Conservation (phyloP, 2,797 vertebrate species). For the Leontopithecus rosalia region DNA sequence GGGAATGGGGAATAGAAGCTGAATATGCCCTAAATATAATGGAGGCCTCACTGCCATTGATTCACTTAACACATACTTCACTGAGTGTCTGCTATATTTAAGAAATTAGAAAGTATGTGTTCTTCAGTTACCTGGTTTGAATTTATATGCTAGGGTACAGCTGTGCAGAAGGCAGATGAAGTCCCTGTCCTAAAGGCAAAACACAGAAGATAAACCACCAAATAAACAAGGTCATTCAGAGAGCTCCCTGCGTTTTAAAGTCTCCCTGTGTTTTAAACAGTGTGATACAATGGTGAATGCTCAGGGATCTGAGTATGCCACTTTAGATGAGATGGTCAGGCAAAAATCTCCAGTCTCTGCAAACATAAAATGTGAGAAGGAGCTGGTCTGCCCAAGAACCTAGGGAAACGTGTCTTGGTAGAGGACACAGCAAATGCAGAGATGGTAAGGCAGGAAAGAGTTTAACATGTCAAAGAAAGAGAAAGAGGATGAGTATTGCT, state of each 20-base stretch:
- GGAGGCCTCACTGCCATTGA: not conserved
- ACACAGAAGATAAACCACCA: not conserved
- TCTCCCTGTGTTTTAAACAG: not conserved
- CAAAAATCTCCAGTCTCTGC: not conserved
- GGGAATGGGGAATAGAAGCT: not conserved
- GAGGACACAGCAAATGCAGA: not conserved
- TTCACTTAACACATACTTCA: not conserved
- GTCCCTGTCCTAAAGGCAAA: not conserved
- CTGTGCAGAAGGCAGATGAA: not conserved
- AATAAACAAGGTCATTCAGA: not conserved
- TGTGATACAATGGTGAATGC: not conserved
- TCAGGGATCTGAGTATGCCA: fast-evolving
- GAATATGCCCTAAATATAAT: not conserved
- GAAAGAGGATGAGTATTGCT: not conserved
- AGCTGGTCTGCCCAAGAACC: not conserved
- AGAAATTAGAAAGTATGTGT: constrained; percentile 18
- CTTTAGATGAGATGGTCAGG: not conserved
- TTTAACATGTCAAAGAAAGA: not conserved
- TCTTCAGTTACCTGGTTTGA: not conserved
- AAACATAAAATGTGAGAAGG: not conserved
- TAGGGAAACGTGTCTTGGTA: not conserved
- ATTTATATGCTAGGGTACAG: not conserved
- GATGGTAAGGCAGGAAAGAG: not conserved
- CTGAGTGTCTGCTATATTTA: not conserved
- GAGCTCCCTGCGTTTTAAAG: not conserved